phyloP scores from a whole-genome alignment of 1,140 invertebrate genomes.

The Microplitis mediator region DNA sequence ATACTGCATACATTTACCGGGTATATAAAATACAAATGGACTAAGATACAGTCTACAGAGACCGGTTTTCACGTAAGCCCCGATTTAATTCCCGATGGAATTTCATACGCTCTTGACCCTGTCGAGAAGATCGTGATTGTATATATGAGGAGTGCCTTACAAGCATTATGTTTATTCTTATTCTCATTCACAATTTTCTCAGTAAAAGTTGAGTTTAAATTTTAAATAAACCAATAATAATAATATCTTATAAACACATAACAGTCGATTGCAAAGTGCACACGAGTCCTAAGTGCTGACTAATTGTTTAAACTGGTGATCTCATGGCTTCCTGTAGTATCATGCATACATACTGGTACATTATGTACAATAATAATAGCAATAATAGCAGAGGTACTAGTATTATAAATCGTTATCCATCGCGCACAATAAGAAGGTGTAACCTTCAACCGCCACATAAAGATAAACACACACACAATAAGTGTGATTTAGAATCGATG shows the following conservation, averaged over 20 bases:
- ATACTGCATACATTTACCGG: no score
- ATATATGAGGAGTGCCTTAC: background rate
- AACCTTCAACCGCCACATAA: background rate
- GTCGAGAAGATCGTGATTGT: conserved; percentile 1
- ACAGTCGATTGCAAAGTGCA: no score
- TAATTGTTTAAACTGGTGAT: conserved; percentile 15
- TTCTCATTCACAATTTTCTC: conserved; percentile 5
- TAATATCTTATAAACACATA: background rate
- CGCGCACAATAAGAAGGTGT: background rate
- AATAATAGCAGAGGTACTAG: no score
- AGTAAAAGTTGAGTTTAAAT: background rate
- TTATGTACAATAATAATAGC: background rate
- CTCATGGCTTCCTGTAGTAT: background rate
- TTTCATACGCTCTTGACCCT: conserved; percentile 22
- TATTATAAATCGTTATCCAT: no score
- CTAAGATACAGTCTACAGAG: background rate
- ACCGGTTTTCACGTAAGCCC: conserved; percentile 16
- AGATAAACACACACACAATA: background rate
- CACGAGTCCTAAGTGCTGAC: background rate
- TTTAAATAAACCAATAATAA: no score
- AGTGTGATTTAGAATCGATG: conserved; percentile 9
- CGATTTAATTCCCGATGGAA: conserved; percentile 21
- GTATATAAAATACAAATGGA: no score
- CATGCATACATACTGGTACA: background rate
- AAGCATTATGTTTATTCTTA: background rate